A percentile compares a stretch with the other conserved stretches of the same genome.
phyloP scores from a whole-genome alignment of 1,140 invertebrate species.

The Vollenhovia emeryi region DNA sequence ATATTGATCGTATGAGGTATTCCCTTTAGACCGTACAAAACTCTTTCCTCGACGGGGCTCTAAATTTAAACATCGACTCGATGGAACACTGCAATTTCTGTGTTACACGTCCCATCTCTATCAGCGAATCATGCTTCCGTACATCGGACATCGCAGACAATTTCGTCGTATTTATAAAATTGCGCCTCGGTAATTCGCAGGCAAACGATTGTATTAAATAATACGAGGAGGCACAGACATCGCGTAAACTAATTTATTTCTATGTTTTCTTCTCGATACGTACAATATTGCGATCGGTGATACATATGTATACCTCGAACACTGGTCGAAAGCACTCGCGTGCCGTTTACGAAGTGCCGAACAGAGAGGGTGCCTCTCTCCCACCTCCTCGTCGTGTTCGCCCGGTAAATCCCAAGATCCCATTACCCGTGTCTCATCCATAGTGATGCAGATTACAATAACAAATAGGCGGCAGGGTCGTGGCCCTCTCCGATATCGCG shows the following conservation, averaged over 20 bases:
- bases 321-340: constrained; percentile 10
- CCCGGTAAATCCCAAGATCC: constrained; percentile 77
- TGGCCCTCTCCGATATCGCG: constrained; percentile 72
- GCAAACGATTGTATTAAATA: background rate
- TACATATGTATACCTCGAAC: background rate
- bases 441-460: constrained; percentile 84
- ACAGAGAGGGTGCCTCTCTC: constrained; percentile 65
- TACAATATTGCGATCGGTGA: background rate
- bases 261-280: background rate
- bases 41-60: background rate
- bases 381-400: constrained; percentile 59
- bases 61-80: constrained; percentile 31
- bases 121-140: background rate
- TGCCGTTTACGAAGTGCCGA: constrained; percentile 43
- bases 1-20: background rate
- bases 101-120: background rate
- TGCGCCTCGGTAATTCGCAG: background rate
- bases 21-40: background rate
- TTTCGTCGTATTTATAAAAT: background rate
- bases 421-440: constrained; percentile 82
- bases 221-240: background rate
- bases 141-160: constrained; percentile 4
- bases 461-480: constrained; percentile 79
- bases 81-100: background rate
- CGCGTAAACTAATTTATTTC: background rate